A percentile compares a stretch with the other conserved stretches of the same genome.
These are phyloP conservation scores for Tyrannus savana DNA, from an alignment of 2,113 vertebrate genomes.

Conservation along the genomic window DNA sequence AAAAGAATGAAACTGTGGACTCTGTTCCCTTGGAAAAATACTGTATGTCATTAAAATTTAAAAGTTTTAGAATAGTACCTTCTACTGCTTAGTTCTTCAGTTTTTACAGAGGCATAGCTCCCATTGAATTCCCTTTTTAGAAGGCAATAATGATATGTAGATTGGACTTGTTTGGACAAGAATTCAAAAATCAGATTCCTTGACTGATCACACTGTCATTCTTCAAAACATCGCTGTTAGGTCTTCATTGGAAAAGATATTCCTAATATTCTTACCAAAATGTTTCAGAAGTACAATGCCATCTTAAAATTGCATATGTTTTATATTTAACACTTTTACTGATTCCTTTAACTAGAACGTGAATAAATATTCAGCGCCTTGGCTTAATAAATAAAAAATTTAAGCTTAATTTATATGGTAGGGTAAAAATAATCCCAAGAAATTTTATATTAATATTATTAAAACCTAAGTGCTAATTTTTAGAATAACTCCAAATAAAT, in stretches of 20 bases:
- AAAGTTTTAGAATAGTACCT: slow-evolving; percentile 42
- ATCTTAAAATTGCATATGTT: not conserved
- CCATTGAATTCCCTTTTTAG: slow-evolving; percentile 64
- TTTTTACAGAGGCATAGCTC: slow-evolving; percentile 25
- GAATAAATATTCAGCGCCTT: not conserved
- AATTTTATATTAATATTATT: not conserved
- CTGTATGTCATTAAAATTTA: not conserved
- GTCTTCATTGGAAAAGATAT: slow-evolving; percentile 35
- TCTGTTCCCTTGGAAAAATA: not conserved
- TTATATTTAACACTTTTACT: not conserved
- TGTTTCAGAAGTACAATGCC: not conserved
- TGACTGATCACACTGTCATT: slow-evolving; percentile 54
- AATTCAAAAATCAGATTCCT: slow-evolving; percentile 61
- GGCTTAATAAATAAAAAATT: not conserved
- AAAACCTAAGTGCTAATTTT: not conserved
- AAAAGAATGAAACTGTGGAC: not conserved
- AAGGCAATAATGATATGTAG: slow-evolving; percentile 50
- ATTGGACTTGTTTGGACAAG: slow-evolving; percentile 68
- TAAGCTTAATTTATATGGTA: not conserved
- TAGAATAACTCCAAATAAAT: not conserved
- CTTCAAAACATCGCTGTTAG: not conserved
- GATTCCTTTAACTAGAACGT: not conserved
- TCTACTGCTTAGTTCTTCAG: slow-evolving; percentile 17
- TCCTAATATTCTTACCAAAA: slow-evolving; percentile 33
- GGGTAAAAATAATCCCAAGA: not conserved